Percentiles rank a stretch among this genome's conserved stretches.
phyloP scores from a whole-genome alignment of 2,797 vertebrate genomes.

The Pelochelys cantorii region DNA sequence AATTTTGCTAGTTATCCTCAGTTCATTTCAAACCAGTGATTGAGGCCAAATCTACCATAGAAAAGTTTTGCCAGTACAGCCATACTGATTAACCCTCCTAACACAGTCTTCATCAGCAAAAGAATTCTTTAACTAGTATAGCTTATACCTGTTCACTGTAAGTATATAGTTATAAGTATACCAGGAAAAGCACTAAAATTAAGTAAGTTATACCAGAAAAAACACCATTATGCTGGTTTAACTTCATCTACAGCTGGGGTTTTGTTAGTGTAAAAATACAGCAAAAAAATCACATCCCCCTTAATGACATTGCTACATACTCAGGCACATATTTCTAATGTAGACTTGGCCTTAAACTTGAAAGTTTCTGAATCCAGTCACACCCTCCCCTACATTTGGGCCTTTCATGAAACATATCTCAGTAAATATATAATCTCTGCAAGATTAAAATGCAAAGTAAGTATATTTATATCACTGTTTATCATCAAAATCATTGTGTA shows the following conservation, averaged over 20 bases:
- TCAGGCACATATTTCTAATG: not conserved
- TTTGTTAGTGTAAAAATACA: fast-evolving
- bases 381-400: fast-evolving
- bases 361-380: fast-evolving
- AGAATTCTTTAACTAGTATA: not conserved
- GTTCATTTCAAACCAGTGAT: not conserved
- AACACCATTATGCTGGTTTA: not conserved
- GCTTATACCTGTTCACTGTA: not conserved
- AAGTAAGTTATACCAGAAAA: not conserved
- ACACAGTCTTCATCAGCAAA: fast-evolving
- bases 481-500: fast-evolving
- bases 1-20: not conserved
- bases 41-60: not conserved
- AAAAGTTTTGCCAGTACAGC: fast-evolving
- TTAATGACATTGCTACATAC: not conserved
- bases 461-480: fast-evolving
- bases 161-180: not conserved
- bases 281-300: fast-evolving
- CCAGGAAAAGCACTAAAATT: not conserved
- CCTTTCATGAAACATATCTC: fast-evolving
- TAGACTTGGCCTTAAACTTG: not conserved
- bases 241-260: fast-evolving
- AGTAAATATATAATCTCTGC: no score
- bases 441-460: not conserved
- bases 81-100: not conserved